These are phyloP conservation scores for Kryptolebias ocellatus DNA, from an alignment of 2,797 vertebrate species.

Conservation along the genomic window DNA sequence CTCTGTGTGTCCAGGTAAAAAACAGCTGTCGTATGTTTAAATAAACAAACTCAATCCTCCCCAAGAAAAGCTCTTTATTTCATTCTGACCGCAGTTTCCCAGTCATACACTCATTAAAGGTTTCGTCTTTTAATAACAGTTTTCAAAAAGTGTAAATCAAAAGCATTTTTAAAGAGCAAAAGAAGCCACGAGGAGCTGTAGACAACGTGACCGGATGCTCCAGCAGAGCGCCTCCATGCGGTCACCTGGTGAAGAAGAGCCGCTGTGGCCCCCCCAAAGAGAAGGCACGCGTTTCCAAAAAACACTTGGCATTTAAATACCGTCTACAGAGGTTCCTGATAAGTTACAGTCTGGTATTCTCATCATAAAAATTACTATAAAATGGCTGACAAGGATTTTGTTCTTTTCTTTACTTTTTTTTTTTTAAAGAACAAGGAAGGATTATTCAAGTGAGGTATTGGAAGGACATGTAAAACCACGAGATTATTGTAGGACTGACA, in stretches of 20 bases:
- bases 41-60: conserved; percentile 1
- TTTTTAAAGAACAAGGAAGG: conserved; percentile 55
- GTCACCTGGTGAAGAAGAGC: conserved; percentile 56
- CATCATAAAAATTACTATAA: conserved; percentile 72
- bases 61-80: conserved; percentile 70
- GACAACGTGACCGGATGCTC: conserved; percentile 60
- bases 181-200: conserved; percentile 74
- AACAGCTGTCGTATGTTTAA: background rate
- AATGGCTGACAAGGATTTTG: conserved; percentile 65
- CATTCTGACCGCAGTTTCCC: conserved; percentile 32
- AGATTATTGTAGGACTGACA: conserved; percentile 31
- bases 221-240: conserved; percentile 54
- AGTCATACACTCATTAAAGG: conserved; percentile 57
- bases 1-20: no score
- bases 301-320: conserved; percentile 74
- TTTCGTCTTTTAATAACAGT: conserved; percentile 55
- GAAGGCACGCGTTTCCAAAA: conserved; percentile 81
- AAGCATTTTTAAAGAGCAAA: conserved; percentile 67
- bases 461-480: conserved; percentile 59
- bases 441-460: conserved; percentile 73
- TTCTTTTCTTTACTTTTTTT: background rate
- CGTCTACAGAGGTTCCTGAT: conserved; percentile 71
- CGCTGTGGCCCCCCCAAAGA: conserved; percentile 68
- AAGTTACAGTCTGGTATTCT: conserved; percentile 62
- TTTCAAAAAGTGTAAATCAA: conserved; percentile 68